These are phyloP conservation scores for Standfussiana lucernea DNA, from an alignment of 2,888 invertebrate species.

Conservation along the genomic window DNA sequence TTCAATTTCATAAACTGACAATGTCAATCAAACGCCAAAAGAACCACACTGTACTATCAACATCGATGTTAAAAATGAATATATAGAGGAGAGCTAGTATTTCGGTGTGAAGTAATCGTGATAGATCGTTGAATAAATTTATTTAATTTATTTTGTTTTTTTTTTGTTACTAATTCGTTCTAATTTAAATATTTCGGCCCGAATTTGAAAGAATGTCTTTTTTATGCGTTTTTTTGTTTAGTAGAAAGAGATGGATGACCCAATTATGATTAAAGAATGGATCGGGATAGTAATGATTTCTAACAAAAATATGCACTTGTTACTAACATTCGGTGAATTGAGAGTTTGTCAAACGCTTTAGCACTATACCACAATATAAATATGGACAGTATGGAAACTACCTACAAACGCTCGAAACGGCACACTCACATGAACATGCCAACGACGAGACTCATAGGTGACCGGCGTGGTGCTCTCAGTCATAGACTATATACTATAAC, in stretches of 20 bases:
- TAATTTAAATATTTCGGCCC: background rate
- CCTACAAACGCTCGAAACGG: too few relatives aligned
- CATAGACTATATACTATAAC: too few relatives aligned
- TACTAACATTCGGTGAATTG: background rate
- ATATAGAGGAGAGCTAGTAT: constrained; percentile 21
- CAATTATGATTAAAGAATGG: background rate
- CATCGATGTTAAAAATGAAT: constrained; percentile 23
- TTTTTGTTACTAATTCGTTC: background rate
- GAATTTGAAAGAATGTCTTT: background rate
- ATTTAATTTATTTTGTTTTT: background rate
- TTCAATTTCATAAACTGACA: background rate
- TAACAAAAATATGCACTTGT: background rate
- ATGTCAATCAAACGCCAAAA: constrained; percentile 3
- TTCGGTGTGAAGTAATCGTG: constrained; percentile 20
- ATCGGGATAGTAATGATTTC: background rate
- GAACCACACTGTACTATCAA: background rate
- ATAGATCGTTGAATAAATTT: constrained; percentile 5
- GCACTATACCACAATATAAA: too few relatives aligned
- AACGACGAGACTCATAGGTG: too few relatives aligned
- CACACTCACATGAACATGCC: too few relatives aligned
- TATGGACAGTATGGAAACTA: too few relatives aligned
- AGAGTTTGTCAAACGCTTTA: background rate
- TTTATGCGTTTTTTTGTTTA: background rate
- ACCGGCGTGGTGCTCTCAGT: too few relatives aligned
- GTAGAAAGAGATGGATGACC: background rate